Evolutionary conservation across 2,113 vertebrate genomes (phyloP).

Genomic region (Mohoua ochrocephala): DNA sequence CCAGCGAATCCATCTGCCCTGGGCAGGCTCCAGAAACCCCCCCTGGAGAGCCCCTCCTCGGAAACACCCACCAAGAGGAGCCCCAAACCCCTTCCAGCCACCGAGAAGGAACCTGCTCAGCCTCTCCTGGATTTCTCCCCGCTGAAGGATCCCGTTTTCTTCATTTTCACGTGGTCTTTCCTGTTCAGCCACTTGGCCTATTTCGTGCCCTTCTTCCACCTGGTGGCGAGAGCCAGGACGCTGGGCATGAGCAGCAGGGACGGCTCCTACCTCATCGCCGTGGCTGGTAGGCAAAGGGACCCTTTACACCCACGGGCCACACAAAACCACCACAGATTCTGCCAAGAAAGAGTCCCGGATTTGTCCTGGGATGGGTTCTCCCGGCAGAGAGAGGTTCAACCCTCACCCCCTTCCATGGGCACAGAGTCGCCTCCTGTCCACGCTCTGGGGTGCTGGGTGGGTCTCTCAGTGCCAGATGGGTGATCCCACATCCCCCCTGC

Average conservation of each 20-base stretch:
- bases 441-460: neutral
- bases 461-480: neutral
- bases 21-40: neutral
- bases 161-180: constrained; percentile 88
- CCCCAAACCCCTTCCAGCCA: neutral
- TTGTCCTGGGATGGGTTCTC: neutral
- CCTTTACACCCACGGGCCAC: fast-evolving
- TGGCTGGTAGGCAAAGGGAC: constrained; percentile 78
- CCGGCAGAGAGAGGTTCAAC: neutral
- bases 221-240: constrained; percentile 85
- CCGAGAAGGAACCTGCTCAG: neutral
- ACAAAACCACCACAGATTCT: fast-evolving
- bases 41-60: neutral
- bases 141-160: constrained; percentile 86
- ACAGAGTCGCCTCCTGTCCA: neutral
- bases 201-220: constrained; percentile 88
- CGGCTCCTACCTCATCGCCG: constrained; percentile 86
- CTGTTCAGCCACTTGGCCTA: constrained; percentile 91
- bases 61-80: neutral
- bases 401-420: neutral
- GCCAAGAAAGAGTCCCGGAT: neutral
- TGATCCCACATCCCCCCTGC: neutral
- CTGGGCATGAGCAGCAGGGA: constrained; percentile 85
- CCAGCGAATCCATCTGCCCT: fast-evolving
- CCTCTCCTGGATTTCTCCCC: constrained; percentile 80